Percentiles rank a stretch among this genome's conserved stretches.
phyloP scores from a whole-genome alignment of 2,113 vertebrate species.

The Burhinus oedicnemus region DNA sequence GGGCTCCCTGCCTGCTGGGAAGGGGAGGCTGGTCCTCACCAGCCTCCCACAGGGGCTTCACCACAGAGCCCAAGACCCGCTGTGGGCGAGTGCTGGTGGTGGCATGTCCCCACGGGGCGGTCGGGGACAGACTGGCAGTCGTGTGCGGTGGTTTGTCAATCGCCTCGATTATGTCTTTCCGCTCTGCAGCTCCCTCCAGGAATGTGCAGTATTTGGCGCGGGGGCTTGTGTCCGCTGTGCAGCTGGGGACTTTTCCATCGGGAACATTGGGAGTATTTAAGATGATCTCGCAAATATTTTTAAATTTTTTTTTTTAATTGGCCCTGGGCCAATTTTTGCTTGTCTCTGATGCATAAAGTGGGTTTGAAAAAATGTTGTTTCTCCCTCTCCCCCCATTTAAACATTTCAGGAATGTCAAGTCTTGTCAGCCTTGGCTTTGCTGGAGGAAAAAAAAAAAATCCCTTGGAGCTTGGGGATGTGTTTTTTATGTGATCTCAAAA shows the following conservation, averaged over 20 bases:
- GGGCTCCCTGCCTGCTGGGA: neutral
- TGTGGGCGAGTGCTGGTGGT: rapidly evolving
- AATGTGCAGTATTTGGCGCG: neutral
- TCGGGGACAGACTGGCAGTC: rapidly evolving
- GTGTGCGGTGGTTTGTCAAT: neutral
- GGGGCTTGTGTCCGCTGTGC: neutral
- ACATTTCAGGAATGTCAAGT: constrained; percentile 63
- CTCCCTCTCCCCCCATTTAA: constrained; percentile 12
- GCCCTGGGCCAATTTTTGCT: constrained; percentile 12
- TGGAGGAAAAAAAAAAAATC: neutral
- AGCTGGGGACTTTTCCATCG: neutral
- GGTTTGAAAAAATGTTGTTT: constrained; percentile 52
- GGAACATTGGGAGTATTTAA: neutral
- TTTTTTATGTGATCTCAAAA: constrained; percentile 25
- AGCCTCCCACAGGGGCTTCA: neutral
- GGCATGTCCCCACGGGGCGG: neutral
- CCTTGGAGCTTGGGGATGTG: constrained; percentile 8
- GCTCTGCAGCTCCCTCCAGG: neutral
- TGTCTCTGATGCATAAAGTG: constrained; percentile 30
- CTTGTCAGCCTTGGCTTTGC: constrained; percentile 49
- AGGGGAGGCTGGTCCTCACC: neutral
- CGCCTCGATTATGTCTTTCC: rapidly evolving
- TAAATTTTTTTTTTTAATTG: neutral
- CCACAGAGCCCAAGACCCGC: rapidly evolving
- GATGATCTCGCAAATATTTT: neutral